These are phyloP conservation scores for Aphidius gifuensis DNA, from an alignment of 1,140 invertebrate species.

Conservation along the genomic window DNA sequence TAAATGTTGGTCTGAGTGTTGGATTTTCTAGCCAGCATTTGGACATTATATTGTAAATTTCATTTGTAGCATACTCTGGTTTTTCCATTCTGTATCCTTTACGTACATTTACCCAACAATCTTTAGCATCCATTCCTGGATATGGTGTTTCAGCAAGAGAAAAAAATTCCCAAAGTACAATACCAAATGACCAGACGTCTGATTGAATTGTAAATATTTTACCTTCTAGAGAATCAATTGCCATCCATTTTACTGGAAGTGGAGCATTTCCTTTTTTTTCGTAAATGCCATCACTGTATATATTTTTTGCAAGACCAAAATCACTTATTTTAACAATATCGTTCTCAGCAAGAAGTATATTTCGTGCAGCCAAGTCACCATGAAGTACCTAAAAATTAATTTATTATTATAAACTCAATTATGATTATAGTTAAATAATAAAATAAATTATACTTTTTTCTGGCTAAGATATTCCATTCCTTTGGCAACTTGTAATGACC, in stretches of 20 bases:
- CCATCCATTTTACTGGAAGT: conserved; percentile 80
- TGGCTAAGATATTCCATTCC: conserved; percentile 94
- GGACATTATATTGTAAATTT: conserved; percentile 78
- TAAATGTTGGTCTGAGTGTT: conserved; percentile 72
- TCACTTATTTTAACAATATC: conserved; percentile 93
- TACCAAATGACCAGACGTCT: conserved; percentile 91
- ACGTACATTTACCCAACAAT: conserved; percentile 71
- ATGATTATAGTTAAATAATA: neutral
- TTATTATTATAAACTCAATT: neutral
- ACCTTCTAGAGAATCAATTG: conserved; percentile 77
- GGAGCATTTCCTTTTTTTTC: conserved; percentile 82
- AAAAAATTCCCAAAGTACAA: conserved; percentile 94
- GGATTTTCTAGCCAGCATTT: conserved; percentile 83
- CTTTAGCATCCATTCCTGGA: conserved; percentile 73
- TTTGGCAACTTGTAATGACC: conserved; percentile 88
- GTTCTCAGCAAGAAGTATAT: conserved; percentile 88
- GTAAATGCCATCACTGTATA: conserved; percentile 90
- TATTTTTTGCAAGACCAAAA: conserved; percentile 91
- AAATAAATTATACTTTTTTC: conserved; percentile 63
- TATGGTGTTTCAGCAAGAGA: conserved; percentile 86
- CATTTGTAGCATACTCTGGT: conserved; percentile 73
- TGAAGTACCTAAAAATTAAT: conserved; percentile 69
- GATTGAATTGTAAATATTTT: conserved; percentile 81
- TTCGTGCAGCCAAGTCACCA: conserved; percentile 94
- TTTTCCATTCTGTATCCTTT: conserved; percentile 85